A percentile compares a stretch with the other conserved stretches of the same genome.
These are phyloP conservation scores for Elymnias hypermnestra DNA, from an alignment of 1,140 invertebrate species.

Conservation along the genomic window DNA sequence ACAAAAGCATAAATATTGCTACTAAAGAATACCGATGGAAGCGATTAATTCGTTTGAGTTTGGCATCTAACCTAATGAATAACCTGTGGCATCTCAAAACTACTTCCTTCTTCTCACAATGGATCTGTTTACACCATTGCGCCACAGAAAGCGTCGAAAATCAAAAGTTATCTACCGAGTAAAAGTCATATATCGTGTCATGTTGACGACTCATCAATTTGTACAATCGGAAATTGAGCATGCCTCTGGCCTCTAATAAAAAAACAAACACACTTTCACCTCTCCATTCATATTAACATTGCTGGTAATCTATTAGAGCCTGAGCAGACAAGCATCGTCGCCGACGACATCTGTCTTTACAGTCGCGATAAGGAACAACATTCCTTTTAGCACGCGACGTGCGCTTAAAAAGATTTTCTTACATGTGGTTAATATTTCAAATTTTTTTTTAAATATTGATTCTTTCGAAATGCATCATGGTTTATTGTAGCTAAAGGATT, in stretches of 20 bases:
- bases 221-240: constrained; percentile 19
- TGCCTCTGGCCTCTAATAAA: constrained; percentile 23
- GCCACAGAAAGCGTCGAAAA: too few relatives aligned
- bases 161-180: constrained; percentile 1
- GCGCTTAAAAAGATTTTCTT: background rate
- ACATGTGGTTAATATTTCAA: background rate
- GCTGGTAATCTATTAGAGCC: constrained; percentile 8
- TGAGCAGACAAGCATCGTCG: constrained; percentile 1
- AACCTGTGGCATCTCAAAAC: too few relatives aligned
- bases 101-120: too few relatives aligned
- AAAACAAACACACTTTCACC: constrained; percentile 30
- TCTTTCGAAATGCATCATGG: too few relatives aligned
- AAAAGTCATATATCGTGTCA: constrained; percentile 16
- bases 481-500: too few relatives aligned
- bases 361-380: background rate
- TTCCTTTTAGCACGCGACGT: background rate
- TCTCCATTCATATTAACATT: constrained; percentile 26
- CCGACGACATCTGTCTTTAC: background rate
- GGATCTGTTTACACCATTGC: too few relatives aligned
- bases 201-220: constrained; percentile 14
- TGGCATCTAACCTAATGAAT: too few relatives aligned
- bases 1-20: too few relatives aligned
- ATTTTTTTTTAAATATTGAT: too few relatives aligned
- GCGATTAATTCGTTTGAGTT: too few relatives aligned
- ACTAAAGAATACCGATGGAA: too few relatives aligned